These are phyloP conservation scores for Euphydryas editha DNA, from an alignment of 2,888 invertebrate genomes.

Conservation along the genomic window DNA sequence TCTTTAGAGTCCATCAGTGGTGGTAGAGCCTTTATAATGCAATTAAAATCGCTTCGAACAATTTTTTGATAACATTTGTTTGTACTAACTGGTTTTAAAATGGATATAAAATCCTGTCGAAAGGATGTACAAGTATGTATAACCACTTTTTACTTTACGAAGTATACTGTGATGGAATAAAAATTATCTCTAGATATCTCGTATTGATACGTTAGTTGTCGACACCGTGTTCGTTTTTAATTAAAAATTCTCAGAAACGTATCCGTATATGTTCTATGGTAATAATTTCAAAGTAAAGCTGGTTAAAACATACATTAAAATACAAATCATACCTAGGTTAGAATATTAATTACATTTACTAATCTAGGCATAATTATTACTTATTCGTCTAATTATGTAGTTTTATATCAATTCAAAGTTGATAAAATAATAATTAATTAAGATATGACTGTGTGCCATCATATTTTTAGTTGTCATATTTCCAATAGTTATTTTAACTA, in stretches of 20 bases:
- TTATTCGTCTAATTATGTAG: not conserved
- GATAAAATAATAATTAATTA: not conserved
- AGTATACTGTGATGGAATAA: not conserved
- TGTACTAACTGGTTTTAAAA: constrained; percentile 7
- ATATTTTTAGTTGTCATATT: too few species aligned
- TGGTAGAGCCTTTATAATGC: constrained; percentile 3
- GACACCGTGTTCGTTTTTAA: constrained; percentile 27
- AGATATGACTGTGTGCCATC: too few species aligned
- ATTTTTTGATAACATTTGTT: not conserved
- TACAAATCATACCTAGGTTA: constrained; percentile 15
- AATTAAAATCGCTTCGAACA: not conserved
- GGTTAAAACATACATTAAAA: constrained; percentile 15
- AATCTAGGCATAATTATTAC: not conserved
- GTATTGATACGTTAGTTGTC: constrained; percentile 10
- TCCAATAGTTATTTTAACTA: too few species aligned
- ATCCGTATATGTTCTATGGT: constrained; percentile 22
- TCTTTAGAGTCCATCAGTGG: not conserved
- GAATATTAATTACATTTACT: constrained; percentile 12
- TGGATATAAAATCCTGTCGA: not conserved
- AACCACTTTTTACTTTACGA: not conserved
- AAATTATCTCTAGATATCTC: constrained; percentile 21
- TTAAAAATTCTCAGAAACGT: constrained; percentile 29
- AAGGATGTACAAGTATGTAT: constrained; percentile 6
- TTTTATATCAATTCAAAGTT: not conserved
- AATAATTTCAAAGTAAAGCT: constrained; percentile 28